phyloP scores from a whole-genome alignment of 1,140 invertebrate species.

The Hylaeus volcanicus region DNA sequence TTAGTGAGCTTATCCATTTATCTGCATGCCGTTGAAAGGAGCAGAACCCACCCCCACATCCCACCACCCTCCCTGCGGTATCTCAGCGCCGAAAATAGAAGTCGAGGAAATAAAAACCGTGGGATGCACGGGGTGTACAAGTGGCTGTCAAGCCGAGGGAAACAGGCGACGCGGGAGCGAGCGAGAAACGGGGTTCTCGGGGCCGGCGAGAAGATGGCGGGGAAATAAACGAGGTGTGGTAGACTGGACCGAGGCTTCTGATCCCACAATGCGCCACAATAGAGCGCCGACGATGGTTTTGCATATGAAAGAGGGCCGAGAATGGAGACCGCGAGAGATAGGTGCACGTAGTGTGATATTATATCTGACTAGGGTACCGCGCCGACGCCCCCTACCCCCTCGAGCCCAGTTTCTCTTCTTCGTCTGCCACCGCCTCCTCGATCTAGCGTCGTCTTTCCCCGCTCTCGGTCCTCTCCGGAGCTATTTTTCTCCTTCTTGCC shows the following conservation, averaged over 20 bases:
- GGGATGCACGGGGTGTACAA: constrained; percentile 5
- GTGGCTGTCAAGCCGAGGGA: constrained; percentile 16
- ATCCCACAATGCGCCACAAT: constrained; percentile 75
- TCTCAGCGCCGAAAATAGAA: constrained; percentile 30
- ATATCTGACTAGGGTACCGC: constrained; percentile 63
- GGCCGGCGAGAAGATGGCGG: constrained; percentile 51
- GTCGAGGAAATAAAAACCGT: constrained; percentile 42
- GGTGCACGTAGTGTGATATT: constrained; percentile 64
- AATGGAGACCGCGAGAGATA: constrained; percentile 64
- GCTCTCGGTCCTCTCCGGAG: not conserved
- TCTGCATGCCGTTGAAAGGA: constrained; percentile 66
- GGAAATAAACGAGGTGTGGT: constrained; percentile 75
- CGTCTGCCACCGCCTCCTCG: not conserved
- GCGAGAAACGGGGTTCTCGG: not conserved
- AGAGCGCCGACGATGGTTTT: constrained; percentile 73
- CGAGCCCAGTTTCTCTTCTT: constrained; percentile 4
- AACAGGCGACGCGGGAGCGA: not conserved
- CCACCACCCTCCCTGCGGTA: not conserved
- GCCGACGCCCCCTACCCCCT: constrained; percentile 5
- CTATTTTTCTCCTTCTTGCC: not conserved
- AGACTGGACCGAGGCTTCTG: constrained; percentile 73
- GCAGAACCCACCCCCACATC: not conserved
- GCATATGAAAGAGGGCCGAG: constrained; percentile 76
- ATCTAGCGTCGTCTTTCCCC: constrained; percentile 5
- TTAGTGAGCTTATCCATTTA: constrained; percentile 76